phyloP scores from a whole-genome alignment of 2,888 invertebrate genomes.

The Corbicula japonica region DNA sequence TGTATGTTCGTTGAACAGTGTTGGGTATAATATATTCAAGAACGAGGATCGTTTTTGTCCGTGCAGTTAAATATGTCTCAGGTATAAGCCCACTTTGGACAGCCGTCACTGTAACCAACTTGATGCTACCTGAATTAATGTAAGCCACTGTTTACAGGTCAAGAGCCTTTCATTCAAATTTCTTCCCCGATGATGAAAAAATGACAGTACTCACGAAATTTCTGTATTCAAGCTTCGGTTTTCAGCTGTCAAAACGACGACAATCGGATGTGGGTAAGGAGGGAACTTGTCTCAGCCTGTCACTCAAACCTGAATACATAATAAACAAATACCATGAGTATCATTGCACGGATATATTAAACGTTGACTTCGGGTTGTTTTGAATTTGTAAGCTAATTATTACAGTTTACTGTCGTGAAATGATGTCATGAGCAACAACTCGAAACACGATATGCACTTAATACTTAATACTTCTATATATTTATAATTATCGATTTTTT shows the following conservation, averaged over 20 bases:
- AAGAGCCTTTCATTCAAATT: conserved; percentile 46
- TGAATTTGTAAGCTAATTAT: no score
- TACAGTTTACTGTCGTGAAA: no score
- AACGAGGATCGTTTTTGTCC: conserved; percentile 25
- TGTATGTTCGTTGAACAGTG: conserved; percentile 39
- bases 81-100: conserved; percentile 33
- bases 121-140: conserved; percentile 31
- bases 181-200: conserved; percentile 43
- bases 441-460: no score
- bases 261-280: conserved; percentile 40
- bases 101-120: conserved; percentile 11
- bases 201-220: conserved; percentile 60
- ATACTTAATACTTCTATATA: no score
- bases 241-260: conserved; percentile 54
- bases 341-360: conserved; percentile 29
- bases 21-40: conserved; percentile 33
- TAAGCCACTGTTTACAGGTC: conserved; percentile 46
- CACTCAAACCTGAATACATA: conserved; percentile 56
- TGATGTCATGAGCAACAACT: no score
- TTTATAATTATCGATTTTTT: no score
- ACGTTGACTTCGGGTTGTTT: conserved; percentile 15
- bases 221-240: conserved; percentile 47
- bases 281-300: conserved; percentile 32
- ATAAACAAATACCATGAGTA: conserved; percentile 31
- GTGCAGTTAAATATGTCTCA: conserved; percentile 25